Percentiles rank a stretch among this genome's conserved stretches.
These are phyloP conservation scores for Gymnothorax javanicus DNA, from an alignment of 2,797 vertebrate genomes.

Conservation along the genomic window DNA sequence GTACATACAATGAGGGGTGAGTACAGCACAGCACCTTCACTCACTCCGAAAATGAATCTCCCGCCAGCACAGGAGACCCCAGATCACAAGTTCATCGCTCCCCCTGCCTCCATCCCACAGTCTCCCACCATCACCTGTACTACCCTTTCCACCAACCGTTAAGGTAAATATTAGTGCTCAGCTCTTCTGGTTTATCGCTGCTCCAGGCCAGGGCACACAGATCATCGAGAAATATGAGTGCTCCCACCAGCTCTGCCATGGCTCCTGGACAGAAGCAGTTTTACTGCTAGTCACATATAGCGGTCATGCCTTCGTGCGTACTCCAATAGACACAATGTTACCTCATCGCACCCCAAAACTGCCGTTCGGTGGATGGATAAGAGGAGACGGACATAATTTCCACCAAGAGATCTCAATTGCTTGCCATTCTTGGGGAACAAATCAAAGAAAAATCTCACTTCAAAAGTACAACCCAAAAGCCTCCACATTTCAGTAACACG, in stretches of 20 bases:
- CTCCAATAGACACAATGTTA: no score
- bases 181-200: neutral
- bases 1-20: no score
- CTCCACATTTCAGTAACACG: neutral
- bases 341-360: no score
- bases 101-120: neutral
- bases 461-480: neutral
- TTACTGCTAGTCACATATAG: neutral
- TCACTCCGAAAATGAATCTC: neutral
- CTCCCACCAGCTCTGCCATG: no score
- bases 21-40: neutral
- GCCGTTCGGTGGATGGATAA: no score
- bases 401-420: neutral
- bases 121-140: neutral
- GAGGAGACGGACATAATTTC: neutral
- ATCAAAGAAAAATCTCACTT: neutral
- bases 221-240: neutral
- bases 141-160: neutral
- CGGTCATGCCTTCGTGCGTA: neutral
- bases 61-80: neutral
- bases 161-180: conserved; percentile 22
- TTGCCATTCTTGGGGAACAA: neutral
- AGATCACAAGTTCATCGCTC: neutral
- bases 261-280: neutral
- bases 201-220: neutral